phyloP scores from a whole-genome alignment of 2,113 vertebrate genomes.

The Numida meleagris region DNA sequence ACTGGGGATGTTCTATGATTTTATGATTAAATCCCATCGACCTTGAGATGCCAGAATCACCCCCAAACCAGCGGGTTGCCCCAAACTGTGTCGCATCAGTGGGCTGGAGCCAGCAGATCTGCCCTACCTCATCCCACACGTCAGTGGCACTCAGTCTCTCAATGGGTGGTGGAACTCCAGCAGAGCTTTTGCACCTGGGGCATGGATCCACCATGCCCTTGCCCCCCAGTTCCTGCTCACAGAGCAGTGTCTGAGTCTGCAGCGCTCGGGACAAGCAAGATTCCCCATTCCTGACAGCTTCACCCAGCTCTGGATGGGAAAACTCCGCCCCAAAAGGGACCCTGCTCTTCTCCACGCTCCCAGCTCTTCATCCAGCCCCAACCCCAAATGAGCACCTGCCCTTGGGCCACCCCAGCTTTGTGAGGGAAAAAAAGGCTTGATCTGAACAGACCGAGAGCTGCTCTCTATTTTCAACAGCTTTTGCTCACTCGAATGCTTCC shows the following conservation, averaged over 20 bases:
- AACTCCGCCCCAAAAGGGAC: background rate
- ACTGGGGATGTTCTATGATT: no score
- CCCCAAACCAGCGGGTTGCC: background rate
- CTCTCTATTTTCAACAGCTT: background rate
- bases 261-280: background rate
- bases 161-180: background rate
- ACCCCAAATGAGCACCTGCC: background rate
- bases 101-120: background rate
- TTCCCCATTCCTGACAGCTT: background rate
- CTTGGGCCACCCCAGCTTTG: background rate
- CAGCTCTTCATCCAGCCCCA: background rate
- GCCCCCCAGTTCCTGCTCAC: background rate
- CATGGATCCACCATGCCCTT: background rate
- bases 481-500: background rate
- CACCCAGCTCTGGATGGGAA: background rate
- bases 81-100: background rate
- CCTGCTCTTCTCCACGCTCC: background rate
- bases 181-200: background rate
- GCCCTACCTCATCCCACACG: background rate
- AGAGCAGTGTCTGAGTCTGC: background rate
- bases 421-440: background rate
- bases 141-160: rapidly evolving
- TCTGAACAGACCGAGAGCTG: background rate
- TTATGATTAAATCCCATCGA: no score
- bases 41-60: rapidly evolving